A percentile compares a stretch with the other conserved stretches of the same genome.
phyloP scores from a whole-genome alignment of 2,113 vertebrate genomes.

The cattle (Bos taurus) region ARS-UCD2.0 NC_037342.1:57563501-57564000 shows the following conservation, averaged over 20 bases:
- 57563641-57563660: constrained; percentile 12
- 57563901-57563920: background rate
- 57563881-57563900: background rate
- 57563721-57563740: background rate
- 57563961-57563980: background rate
- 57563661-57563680: background rate
- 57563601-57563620: background rate
- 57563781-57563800: background rate
- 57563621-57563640: background rate
- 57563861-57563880: background rate
- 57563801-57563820: background rate
- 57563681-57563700: background rate
- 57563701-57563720: constrained; percentile 42
- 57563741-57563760: background rate
- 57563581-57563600: background rate
- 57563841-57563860: background rate
- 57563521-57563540: background rate
- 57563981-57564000: background rate
- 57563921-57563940: constrained; percentile 8
- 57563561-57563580: background rate
- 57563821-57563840: background rate
- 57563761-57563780: background rate
- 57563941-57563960: background rate
- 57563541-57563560: background rate
- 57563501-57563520: background rate